Evolutionary conservation across 2,797 vertebrate genomes (phyloP).

Genomic region (Danionella dracula): DNA sequence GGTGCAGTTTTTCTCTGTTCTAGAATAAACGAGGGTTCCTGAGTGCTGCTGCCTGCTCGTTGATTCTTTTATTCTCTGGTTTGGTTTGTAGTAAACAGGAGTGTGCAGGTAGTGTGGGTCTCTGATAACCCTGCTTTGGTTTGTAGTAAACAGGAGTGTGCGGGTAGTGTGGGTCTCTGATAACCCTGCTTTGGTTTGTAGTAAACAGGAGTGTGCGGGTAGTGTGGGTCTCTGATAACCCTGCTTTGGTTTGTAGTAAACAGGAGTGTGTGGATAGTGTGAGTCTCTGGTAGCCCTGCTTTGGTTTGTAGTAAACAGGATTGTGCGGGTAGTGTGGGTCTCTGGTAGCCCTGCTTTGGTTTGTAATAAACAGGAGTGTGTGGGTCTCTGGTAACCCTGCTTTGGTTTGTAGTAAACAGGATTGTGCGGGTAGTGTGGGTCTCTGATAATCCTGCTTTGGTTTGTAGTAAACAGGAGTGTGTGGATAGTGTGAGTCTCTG

Average conservation of each 20-base stretch:
- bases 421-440: too few species aligned
- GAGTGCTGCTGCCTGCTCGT: not conserved
- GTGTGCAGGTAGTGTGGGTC: not conserved
- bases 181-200: not conserved
- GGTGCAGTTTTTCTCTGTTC: too few species aligned
- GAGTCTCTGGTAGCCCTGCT: not conserved
- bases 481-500: not conserved
- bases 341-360: not conserved
- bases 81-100: constrained; percentile 16
- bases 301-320: too few species aligned
- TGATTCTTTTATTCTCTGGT: not conserved
- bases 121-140: too few species aligned
- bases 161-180: not conserved
- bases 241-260: too few species aligned
- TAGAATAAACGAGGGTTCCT: not conserved
- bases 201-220: too few species aligned
- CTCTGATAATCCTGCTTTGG: not conserved
- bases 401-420: too few species aligned
- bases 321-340: too few species aligned
- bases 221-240: not conserved
- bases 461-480: too few species aligned
- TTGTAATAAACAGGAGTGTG: too few species aligned
- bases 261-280: too few species aligned
- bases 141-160: too few species aligned
- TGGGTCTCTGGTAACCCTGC: constrained; percentile 1